Base-by-base conservation (phyloP, 1,140 invertebrate species). In the Aphelenchoides besseyi region DNA sequence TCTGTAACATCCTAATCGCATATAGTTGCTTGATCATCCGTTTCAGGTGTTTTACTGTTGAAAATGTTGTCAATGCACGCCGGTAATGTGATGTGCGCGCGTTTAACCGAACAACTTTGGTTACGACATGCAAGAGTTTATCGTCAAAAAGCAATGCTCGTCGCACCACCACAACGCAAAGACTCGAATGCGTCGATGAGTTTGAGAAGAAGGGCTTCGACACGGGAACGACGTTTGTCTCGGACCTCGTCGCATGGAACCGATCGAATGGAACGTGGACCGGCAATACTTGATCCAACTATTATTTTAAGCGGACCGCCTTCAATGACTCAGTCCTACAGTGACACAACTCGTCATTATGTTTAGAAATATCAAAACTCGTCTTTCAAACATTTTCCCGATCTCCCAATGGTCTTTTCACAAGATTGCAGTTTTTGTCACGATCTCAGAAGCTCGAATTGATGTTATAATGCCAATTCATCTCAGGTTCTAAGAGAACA, bases 61-160 rank as follows among this genome's bases (percentile, higher is more conserved):
- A 81, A 82, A 70, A 85, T 83, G 81, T 68, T 83, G 5, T 79
- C 82, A 29, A 71, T 75, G 9, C 82, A 83, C 69, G 82, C 81
- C 9, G 83, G 82, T 35, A 82, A 82, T 67, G 70, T 83, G 26
- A 82, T 82, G 57, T 83, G 78, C 52, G 30, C 74, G 28, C 32
- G 62, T 23, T 2, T 80, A 12, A 78, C 72, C 8, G 75, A 78
- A 68, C 36, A 68, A 32, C 57, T 80, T 26, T 80, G 78, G 78
- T 26, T 74, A 28, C 74, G 63, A 35, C 63, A 66, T 53, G 16
- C 36, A 23, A 18, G 30, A 1, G 16, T 66, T 12, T 66, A 66
- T 33, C 16, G 63, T 0, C 63, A 66, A 30, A 66, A 66, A 33
- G 12, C 32, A 0, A 8, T 59, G 18, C 5, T 59, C 5, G 55